These are phyloP conservation scores for Reticulitermes lucifugus DNA, from an alignment of 2,888 invertebrate species.

Conservation along the genomic window DNA sequence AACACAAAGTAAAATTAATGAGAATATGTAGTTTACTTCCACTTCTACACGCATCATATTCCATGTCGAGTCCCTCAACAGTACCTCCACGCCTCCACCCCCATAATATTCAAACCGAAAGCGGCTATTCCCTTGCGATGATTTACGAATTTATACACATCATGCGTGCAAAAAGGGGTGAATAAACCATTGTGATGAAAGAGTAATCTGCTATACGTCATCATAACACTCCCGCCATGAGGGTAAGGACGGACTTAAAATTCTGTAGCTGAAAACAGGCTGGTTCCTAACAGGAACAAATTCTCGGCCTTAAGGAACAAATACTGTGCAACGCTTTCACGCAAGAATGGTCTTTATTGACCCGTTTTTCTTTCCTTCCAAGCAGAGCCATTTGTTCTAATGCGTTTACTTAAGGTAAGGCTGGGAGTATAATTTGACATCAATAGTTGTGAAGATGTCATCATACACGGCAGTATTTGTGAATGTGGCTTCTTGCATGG, in stretches of 20 bases:
- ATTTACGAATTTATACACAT: slow-evolving; percentile 11
- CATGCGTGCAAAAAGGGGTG: not conserved
- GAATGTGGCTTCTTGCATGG: no score
- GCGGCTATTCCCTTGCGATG: not conserved
- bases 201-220: not conserved
- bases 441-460: no score
- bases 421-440: no score
- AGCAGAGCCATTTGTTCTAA: no score
- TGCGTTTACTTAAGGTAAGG: no score
- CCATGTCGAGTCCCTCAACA: not conserved
- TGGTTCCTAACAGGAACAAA: not conserved
- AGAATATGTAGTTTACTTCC: no score
- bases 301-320: not conserved
- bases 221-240: not conserved
- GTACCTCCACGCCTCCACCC: not conserved
- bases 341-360: no score
- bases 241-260: not conserved
- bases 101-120: not conserved
- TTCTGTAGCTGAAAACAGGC: not conserved
- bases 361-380: no score
- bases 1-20: no score
- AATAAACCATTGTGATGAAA: slow-evolving; percentile 1
- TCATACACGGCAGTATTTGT: no score
- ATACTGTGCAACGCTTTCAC: no score
- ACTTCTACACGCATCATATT: not conserved